phyloP scores from a whole-genome alignment of 1,140 invertebrate species.

The Acyrthosiphon pisum region DNA sequence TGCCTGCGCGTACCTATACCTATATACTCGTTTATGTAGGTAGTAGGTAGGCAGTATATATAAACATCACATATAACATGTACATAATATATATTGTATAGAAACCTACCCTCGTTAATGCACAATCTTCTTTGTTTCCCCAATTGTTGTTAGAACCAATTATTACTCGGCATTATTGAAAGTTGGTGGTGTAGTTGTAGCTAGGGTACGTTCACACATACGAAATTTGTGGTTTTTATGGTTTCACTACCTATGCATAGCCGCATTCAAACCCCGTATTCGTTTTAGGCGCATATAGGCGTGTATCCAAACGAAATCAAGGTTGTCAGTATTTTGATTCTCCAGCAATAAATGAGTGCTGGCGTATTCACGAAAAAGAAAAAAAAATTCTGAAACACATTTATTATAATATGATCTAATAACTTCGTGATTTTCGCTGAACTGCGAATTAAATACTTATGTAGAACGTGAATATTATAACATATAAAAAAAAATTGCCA shows the following conservation, averaged over 20 bases:
- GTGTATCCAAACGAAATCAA: not conserved
- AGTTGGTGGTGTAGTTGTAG: slow-evolving; percentile 12
- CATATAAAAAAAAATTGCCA: not conserved
- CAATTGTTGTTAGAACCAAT: not conserved
- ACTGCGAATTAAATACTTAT: slow-evolving; percentile 7
- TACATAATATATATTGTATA: slow-evolving; percentile 23
- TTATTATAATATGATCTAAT: slow-evolving; percentile 3
- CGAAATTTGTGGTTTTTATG: not conserved
- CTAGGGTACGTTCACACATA: slow-evolving; percentile 3
- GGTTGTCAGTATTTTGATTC: slow-evolving; percentile 13
- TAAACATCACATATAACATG: not conserved
- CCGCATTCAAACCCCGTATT: not conserved
- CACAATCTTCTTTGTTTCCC: not conserved
- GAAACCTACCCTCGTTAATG: slow-evolving; percentile 18
- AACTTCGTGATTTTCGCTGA: not conserved
- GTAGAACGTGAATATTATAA: slow-evolving; percentile 14
- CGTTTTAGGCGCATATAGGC: not conserved
- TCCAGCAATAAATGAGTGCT: slow-evolving; percentile 18
- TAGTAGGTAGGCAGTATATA: not conserved
- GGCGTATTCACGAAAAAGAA: not conserved
- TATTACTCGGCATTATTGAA: slow-evolving; percentile 19
- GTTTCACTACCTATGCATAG: not conserved
- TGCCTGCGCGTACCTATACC: not conserved
- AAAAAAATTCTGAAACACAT: not conserved
- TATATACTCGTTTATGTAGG: not conserved